Conservation (phyloP, 2,888 invertebrate genomes). For the Chesias legatella region DNA sequence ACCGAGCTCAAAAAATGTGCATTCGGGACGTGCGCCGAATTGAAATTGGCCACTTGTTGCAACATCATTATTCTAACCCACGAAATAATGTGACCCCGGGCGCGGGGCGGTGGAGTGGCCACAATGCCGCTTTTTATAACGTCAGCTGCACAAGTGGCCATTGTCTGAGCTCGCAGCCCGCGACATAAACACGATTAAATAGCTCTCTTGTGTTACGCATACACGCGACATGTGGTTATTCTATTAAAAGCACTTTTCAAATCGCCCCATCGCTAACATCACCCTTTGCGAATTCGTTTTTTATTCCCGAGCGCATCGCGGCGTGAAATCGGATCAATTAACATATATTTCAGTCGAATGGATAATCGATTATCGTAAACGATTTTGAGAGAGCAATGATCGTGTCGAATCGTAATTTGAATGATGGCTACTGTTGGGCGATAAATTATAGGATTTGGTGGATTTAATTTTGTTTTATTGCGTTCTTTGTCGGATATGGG, state of each 20-base stretch:
- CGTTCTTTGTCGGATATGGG: constrained; percentile 29
- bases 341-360: constrained; percentile 51
- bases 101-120: constrained; percentile 18
- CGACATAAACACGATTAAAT: constrained; percentile 57
- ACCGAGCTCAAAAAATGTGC: not conserved
- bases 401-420: constrained; percentile 60
- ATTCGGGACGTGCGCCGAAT: constrained; percentile 23
- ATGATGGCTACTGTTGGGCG: constrained; percentile 52
- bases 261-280: constrained; percentile 35
- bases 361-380: constrained; percentile 49
- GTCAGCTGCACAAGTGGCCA: constrained; percentile 73
- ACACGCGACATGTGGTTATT: constrained; percentile 31
- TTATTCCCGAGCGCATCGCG: constrained; percentile 64
- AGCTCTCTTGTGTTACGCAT: constrained; percentile 42
- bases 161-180: constrained; percentile 44
- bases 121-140: constrained; percentile 49
- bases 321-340: constrained; percentile 70
- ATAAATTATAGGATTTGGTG: constrained; percentile 39
- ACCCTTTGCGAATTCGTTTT: constrained; percentile 53
- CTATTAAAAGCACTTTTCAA: constrained; percentile 27
- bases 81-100: constrained; percentile 10
- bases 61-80: constrained; percentile 23
- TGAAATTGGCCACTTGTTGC: constrained; percentile 29
- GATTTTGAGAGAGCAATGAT: constrained; percentile 45
- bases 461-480: constrained; percentile 31